A percentile compares a stretch with the other conserved stretches of the same genome.
Evolutionary conservation across 2,888 invertebrate species (phyloP).

Genomic region (Pristionchus mayeri): DNA sequence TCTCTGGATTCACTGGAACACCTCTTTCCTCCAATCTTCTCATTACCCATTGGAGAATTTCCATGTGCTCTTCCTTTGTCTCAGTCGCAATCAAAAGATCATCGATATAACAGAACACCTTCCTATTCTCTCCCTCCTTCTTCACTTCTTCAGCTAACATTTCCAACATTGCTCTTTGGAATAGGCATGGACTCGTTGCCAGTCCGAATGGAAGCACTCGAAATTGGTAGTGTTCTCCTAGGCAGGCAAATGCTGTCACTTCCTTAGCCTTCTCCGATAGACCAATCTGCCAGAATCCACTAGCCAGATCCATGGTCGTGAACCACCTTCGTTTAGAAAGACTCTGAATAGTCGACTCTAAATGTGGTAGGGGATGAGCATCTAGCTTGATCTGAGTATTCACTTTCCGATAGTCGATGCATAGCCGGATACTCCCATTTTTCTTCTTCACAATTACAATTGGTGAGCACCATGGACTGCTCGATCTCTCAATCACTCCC

Average conservation of each 20-base stretch:
- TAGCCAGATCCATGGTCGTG: slow-evolving; percentile 58
- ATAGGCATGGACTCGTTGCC: slow-evolving; percentile 63
- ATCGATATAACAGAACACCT: too few relatives aligned
- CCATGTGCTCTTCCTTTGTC: too few relatives aligned
- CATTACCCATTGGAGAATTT: too few relatives aligned
- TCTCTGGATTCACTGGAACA: too few relatives aligned
- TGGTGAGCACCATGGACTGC: slow-evolving; percentile 51
- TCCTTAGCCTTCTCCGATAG: slow-evolving; percentile 54
- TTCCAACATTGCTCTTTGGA: slow-evolving; percentile 65
- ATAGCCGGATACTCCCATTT: slow-evolving; percentile 58
- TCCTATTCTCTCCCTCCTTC: too few relatives aligned
- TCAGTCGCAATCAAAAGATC: too few relatives aligned
- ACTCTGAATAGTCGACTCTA: slow-evolving; percentile 56
- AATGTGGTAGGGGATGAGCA: slow-evolving; percentile 61
- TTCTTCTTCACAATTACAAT: slow-evolving; percentile 58
- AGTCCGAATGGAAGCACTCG: slow-evolving; percentile 68
- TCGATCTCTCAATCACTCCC: slow-evolving; percentile 49
- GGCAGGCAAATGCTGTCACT: slow-evolving; percentile 64
- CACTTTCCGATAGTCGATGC: slow-evolving; percentile 62
- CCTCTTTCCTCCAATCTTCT: too few relatives aligned
- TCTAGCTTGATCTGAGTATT: slow-evolving; percentile 57
- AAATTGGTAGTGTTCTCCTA: slow-evolving; percentile 63
- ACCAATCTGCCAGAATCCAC: slow-evolving; percentile 65
- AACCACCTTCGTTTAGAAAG: slow-evolving; percentile 54
- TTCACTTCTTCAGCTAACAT: too few relatives aligned